Evolutionary conservation across 2,113 vertebrate species (phyloP).

Genomic region (Hemibagrus wyckioides): DNA sequence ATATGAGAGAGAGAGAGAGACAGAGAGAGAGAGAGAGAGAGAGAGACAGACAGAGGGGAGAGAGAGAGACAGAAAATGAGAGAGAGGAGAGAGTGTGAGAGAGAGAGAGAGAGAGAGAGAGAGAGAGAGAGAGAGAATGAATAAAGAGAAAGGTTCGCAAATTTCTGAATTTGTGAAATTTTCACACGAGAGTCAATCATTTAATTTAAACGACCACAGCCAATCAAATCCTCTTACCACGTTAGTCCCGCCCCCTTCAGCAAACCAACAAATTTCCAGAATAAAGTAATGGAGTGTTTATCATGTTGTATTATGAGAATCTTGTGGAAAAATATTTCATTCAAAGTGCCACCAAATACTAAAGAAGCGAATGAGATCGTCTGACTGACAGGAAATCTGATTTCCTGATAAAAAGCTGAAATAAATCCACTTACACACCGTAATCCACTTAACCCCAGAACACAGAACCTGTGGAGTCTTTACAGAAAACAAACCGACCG

Average conservation of each 20-base stretch:
- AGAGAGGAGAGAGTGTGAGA: background rate
- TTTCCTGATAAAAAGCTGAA: no score
- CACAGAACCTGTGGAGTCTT: background rate
- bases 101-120: background rate
- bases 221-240: background rate
- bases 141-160: slow-evolving; percentile 2
- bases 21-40: background rate
- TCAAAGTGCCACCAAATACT: no score
- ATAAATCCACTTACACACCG: no score
- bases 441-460: background rate
- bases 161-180: background rate
- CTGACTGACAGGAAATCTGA: no score
- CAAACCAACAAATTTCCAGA: background rate
- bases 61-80: background rate
- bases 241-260: background rate
- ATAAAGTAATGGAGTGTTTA: no score
- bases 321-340: no score
- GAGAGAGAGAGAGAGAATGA: background rate
- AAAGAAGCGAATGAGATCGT: no score
- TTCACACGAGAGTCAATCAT: no score
- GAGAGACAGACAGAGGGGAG: background rate
- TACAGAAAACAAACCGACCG: background rate
- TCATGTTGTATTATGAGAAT: no score
- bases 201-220: background rate
- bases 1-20: background rate